These are phyloP conservation scores for Cetonia aurata DNA, from an alignment of 2,888 invertebrate genomes.

Conservation along the genomic window DNA sequence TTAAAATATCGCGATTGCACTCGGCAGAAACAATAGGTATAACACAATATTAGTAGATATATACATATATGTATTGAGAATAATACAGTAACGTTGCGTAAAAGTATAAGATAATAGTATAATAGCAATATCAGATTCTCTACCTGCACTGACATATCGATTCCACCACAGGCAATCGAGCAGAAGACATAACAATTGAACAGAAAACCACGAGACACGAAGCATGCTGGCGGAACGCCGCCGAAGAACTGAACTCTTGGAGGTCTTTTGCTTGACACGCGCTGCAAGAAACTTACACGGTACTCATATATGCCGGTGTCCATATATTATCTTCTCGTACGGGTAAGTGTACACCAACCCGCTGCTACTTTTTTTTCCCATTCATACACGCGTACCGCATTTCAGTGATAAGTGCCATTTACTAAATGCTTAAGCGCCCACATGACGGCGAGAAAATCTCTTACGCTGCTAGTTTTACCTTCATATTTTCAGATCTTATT, in stretches of 20 bases:
- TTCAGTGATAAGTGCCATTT: constrained; percentile 31
- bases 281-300: constrained; percentile 52
- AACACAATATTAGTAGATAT: too few relatives aligned
- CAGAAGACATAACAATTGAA: constrained; percentile 54
- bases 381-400: constrained; percentile 14
- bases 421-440: not conserved
- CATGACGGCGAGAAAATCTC: not conserved
- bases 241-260: constrained; percentile 62
- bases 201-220: constrained; percentile 59
- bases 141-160: constrained; percentile 55
- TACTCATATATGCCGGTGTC: constrained; percentile 48
- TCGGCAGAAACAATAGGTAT: too few relatives aligned
- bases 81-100: too few relatives aligned
- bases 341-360: not conserved
- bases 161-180: constrained; percentile 54
- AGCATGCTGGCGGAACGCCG: constrained; percentile 62
- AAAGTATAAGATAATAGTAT: not conserved
- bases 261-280: constrained; percentile 60
- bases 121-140: constrained; percentile 17
- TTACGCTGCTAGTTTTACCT: not conserved
- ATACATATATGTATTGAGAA: too few relatives aligned
- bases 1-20: too few relatives aligned
- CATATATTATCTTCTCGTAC: constrained; percentile 35
- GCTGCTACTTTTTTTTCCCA: constrained; percentile 28
- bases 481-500: too few relatives aligned